These are phyloP conservation scores for Eupithecia pulchellata DNA, from an alignment of 2,888 invertebrate species.

Conservation along the genomic window DNA sequence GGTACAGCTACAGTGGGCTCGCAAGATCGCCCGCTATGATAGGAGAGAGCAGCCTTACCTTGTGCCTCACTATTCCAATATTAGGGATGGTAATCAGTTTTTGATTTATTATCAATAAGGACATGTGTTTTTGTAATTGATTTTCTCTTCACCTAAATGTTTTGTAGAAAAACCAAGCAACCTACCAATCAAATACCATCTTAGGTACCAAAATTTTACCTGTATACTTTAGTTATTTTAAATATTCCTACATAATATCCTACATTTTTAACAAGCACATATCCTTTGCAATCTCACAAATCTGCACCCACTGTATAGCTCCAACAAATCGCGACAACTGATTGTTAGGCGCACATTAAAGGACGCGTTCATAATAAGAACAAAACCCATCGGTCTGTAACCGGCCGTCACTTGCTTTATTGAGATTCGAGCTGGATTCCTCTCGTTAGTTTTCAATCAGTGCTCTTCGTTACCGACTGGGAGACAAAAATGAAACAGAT, in stretches of 20 bases:
- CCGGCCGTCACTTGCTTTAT: slow-evolving; percentile 52
- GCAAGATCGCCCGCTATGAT: slow-evolving; percentile 40
- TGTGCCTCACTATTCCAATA: background rate
- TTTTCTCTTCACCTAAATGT: too few relatives aligned
- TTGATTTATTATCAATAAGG: too few relatives aligned
- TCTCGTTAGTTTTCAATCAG: slow-evolving; percentile 39
- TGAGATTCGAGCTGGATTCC: slow-evolving; percentile 48
- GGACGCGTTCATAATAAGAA: slow-evolving; percentile 63
- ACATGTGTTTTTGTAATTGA: too few relatives aligned
- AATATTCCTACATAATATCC: background rate
- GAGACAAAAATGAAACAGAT: slow-evolving; percentile 29
- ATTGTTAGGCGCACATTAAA: slow-evolving; percentile 68
- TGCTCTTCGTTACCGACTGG: slow-evolving; percentile 23
- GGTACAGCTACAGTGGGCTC: slow-evolving; percentile 53
- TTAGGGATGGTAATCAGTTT: too few relatives aligned
- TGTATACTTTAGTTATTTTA: background rate
- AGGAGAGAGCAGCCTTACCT: background rate
- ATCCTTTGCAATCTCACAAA: background rate
- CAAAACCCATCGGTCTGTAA: slow-evolving; percentile 53
- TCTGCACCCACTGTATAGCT: slow-evolving; percentile 54
- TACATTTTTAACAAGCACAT: background rate
- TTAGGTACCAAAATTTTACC: background rate
- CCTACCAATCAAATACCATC: too few relatives aligned
- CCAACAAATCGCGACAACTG: slow-evolving; percentile 59
- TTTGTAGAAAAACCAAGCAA: too few relatives aligned